Base-by-base conservation (phyloP, 2,888 invertebrate genomes). In the Drosophila fungiperda region DNA sequence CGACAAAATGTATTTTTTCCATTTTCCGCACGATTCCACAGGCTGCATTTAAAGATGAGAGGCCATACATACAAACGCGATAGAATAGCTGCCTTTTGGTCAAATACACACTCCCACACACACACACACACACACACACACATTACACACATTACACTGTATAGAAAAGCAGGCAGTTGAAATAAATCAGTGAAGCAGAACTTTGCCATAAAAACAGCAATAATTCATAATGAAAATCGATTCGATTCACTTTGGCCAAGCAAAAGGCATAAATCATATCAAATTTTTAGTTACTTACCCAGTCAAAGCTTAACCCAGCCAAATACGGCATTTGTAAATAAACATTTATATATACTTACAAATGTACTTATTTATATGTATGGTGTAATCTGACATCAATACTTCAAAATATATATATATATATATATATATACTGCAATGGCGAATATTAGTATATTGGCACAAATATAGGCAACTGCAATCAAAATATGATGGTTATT, bases 1-100 rank as follows among this genome's bases (percentile, higher is more conserved):
- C 68, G 60, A 45, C 73, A 73, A 72, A 76, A 78, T 76, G 78
- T 82, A 73, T 71, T 85, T 81, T 80, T 81, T 82, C 82, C 74
- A 86, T 85, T 86, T 86, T 86, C 85, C 82, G 85, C 85, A 85
- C 83, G 82, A 82, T 78, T 86, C 85, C 77, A 86, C 85, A 85
- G 67, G 67, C 74, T 80, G 76, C 83, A 85, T 81, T 83, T 68
- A 83, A 83, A 83, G 83, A 76, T 76, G 70, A 75, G 70, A 75
- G 73, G 67, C 53, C 68, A 61, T 65, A 71, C 57, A 70, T 69
- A 67, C 49, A 62, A 48, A 38, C 70, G 76, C 77, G 70, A 49
- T 65, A 71, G 71, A 79, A 79, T 65, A 57, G 76, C 67, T 76
- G 20, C 40, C 59, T 49, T 57, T 73, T 59, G 79, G 80, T 59